phyloP scores from a whole-genome alignment of 2,888 invertebrate species.

The Meliscaeva auricollis region DNA sequence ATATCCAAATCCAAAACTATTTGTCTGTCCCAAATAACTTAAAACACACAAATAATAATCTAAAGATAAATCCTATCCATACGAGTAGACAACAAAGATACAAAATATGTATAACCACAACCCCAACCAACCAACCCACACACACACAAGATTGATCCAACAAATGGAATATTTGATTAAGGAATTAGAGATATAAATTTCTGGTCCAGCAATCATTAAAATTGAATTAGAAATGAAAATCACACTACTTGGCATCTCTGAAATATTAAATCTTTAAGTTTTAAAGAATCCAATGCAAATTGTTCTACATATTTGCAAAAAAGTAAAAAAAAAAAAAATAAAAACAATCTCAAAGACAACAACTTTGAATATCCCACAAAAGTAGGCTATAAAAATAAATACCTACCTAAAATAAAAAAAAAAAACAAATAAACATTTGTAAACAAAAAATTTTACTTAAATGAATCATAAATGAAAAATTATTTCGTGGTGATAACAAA shows the following conservation, averaged over 20 bases:
- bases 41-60: neutral
- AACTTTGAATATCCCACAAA: conserved; percentile 16
- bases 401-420: neutral
- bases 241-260: conserved; percentile 12
- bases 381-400: conserved; percentile 30
- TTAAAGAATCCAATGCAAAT: conserved; percentile 43
- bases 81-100: conserved; percentile 50
- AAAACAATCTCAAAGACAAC: neutral
- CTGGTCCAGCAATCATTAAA: conserved; percentile 33
- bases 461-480: conserved; percentile 37
- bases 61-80: conserved; percentile 27
- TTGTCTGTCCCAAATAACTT: conserved; percentile 48
- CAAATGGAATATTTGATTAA: neutral
- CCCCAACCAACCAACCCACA: neutral
- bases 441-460: conserved; percentile 20
- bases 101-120: conserved; percentile 10
- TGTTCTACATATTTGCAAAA: conserved; percentile 1
- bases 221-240: conserved; percentile 17
- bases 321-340: neutral
- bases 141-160: neutral
- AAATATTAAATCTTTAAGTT: neutral
- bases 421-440: conserved; percentile 23
- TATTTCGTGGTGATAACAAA: conserved; percentile 19
- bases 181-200: conserved; percentile 3
- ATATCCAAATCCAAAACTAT: conserved; percentile 44